A percentile compares a stretch with the other conserved stretches of the same genome.
Conservation (phyloP, 2,888 invertebrate genomes). For the Rhagium mordax region DNA sequence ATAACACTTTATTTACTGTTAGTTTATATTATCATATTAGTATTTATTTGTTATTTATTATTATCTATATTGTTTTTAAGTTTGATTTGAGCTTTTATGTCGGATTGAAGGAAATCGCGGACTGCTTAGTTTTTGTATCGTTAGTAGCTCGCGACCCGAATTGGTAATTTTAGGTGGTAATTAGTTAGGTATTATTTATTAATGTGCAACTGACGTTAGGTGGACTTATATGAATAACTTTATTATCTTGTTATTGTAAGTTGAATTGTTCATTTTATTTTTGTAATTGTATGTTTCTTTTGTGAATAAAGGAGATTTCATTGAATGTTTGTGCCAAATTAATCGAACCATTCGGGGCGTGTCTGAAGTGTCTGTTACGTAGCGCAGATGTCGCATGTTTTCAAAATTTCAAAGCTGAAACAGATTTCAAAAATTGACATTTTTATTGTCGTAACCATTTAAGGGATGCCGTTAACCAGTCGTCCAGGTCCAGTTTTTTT, state of each 20-base stretch:
- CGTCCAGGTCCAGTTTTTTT: no score
- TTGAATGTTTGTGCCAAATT: constrained; percentile 4
- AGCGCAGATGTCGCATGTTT: neutral
- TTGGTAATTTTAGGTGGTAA: neutral
- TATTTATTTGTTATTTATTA: neutral
- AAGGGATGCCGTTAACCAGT: no score
- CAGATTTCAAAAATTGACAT: no score
- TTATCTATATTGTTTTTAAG: neutral
- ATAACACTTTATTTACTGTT: neutral
- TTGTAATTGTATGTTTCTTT: constrained; percentile 6
- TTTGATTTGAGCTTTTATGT: neutral
- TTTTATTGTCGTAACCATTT: no score
- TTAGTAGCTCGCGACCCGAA: neutral
- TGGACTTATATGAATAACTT: neutral
- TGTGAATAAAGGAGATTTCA: constrained; percentile 1
- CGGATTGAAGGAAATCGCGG: neutral
- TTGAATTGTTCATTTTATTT: neutral
- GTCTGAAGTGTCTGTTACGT: neutral
- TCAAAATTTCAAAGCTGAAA: no score
- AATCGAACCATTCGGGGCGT: neutral
- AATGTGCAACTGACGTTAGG: neutral
- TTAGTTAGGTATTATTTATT: neutral
- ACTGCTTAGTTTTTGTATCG: neutral
- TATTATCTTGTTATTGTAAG: neutral
- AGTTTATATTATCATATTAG: neutral